Evolutionary conservation across 2,888 invertebrate genomes (phyloP), one percentile per base, ranked within the genome.

Genomic region (Platypus cylindrus): DNA sequence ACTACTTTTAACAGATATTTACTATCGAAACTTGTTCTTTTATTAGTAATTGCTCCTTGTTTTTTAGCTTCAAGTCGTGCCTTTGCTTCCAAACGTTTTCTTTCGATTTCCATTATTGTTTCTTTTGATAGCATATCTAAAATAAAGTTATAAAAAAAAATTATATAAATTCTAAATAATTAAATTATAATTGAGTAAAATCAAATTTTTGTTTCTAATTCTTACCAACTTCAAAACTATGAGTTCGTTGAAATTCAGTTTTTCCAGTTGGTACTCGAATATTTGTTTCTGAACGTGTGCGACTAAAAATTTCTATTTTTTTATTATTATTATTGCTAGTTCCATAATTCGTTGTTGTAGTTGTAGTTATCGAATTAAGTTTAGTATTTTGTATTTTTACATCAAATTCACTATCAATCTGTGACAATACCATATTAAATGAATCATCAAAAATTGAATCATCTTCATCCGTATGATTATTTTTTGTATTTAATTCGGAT

Each of bases 81-180:
- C 52, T 68, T 61, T 2, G 77, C 77, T 48, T 68, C 66, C 40
- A 65, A 56, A 41, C 71, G 66, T 48, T 76, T 76, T 48, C 60
- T 67, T 52, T 73, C 71, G 31, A 39, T 76, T 59, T 75, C 73
- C 41, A 71, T 68, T 22, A 68, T 66, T 14, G 70, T 69, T 48
- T 68, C 71, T 51, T 59, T 59, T 3, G 49, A 35, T 20, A 50
- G 32, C 27, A 34, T 35, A 34, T 13, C 40, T 39, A 31, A 37
- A 44, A 39, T 30, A 17, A 18, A 29, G 14, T 17, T 12, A 16
- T 17, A 30, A 24, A 8, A 17, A 24, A 9, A 25, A 24, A 15
- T 5, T n/a, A n/a, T n/a, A n/a, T n/a, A n/a, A n/a, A n/a, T n/a
- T n/a, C n/a, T n/a, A n/a, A n/a, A n/a, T n/a, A n/a, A n/a, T n/a